phyloP scores from a whole-genome alignment of 2,888 invertebrate species.

The Scrobipalpa atriplicella region DNA sequence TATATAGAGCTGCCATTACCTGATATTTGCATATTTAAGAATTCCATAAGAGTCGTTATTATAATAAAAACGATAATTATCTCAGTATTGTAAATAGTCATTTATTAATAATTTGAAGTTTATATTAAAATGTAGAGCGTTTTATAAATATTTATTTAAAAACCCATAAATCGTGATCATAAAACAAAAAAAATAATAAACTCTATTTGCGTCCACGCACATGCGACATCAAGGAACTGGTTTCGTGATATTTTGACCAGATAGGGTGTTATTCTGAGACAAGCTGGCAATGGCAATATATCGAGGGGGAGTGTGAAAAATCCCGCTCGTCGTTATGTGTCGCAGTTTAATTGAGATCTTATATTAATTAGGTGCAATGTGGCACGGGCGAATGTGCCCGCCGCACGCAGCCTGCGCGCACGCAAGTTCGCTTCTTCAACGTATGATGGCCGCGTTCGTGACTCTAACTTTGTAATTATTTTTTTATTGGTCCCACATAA shows the following conservation, averaged over 20 bases:
- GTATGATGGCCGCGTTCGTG: conserved; percentile 20
- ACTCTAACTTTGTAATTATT: conserved; percentile 9
- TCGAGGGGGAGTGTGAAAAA: conserved; percentile 68
- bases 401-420: conserved; percentile 72
- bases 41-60: not conserved
- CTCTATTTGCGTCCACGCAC: conserved; percentile 35
- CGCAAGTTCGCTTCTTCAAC: conserved; percentile 56
- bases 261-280: conserved; percentile 69
- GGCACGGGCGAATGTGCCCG: conserved; percentile 73
- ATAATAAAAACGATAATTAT: conserved; percentile 8
- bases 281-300: conserved; percentile 60
- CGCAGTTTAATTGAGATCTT: conserved; percentile 83
- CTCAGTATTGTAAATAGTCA: not conserved
- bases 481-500: conserved; percentile 3
- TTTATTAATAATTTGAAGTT: not conserved
- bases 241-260: conserved; percentile 65
- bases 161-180: conserved; percentile 13
- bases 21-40: conserved; percentile 1
- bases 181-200: conserved; percentile 28
- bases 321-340: conserved; percentile 76
- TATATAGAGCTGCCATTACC: not conserved
- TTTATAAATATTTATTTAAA: not conserved
- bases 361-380: conserved; percentile 82
- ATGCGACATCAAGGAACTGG: conserved; percentile 59
- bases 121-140: not conserved